A percentile compares a stretch with the other conserved stretches of the same genome.
phyloP scores from a whole-genome alignment of 2,113 vertebrate genomes.

The Sylvietta virens region DNA sequence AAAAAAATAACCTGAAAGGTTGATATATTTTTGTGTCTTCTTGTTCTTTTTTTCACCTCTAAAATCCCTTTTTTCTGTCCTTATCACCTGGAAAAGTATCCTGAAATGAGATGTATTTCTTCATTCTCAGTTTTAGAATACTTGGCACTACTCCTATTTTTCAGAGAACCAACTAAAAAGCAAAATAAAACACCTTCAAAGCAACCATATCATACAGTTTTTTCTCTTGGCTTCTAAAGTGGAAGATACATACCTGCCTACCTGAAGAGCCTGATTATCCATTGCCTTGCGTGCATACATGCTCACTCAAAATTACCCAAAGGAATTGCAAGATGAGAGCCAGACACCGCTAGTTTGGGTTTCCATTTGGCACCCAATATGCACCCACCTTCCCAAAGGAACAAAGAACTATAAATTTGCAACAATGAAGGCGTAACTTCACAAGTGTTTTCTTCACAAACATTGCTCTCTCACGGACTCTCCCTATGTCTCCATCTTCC shows the following conservation, averaged over 20 bases:
- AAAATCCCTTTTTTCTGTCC: background rate
- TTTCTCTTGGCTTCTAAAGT: background rate
- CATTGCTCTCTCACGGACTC: background rate
- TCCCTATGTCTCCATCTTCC: background rate
- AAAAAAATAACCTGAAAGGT: background rate
- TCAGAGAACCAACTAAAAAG: background rate
- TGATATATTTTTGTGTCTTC: background rate
- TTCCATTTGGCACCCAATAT: background rate
- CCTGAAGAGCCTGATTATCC: background rate
- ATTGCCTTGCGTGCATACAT: background rate
- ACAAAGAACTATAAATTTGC: background rate
- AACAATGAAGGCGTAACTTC: background rate
- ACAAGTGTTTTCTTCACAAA: background rate
- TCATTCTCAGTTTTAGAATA: background rate
- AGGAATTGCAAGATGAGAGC: background rate
- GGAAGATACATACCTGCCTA: background rate
- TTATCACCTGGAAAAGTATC: background rate
- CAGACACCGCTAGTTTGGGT: background rate
- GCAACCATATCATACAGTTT: conserved; percentile 5
- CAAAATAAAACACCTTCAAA: conserved; percentile 7
- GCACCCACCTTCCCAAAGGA: background rate
- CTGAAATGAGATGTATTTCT: background rate
- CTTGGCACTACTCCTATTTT: background rate
- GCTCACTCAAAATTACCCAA: background rate
- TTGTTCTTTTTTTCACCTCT: background rate